Evolutionary conservation across 1,140 invertebrate genomes (phyloP).

Genomic region (Cephus cinctus): DNA sequence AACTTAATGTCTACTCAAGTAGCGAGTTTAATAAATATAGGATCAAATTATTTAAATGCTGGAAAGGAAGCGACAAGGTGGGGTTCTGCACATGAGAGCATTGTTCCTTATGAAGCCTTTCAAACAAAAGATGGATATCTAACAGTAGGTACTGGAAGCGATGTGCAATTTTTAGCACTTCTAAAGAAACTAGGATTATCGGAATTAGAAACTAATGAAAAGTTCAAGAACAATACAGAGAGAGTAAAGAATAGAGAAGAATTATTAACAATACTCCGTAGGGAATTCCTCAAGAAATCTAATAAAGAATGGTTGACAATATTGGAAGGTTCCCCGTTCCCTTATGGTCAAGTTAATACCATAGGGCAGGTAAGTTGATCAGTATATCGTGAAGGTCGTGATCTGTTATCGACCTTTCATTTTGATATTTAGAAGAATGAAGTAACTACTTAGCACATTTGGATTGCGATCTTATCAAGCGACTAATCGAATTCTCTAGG

Average conservation of each 20-base stretch:
- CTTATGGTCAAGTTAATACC: slow-evolving; percentile 87
- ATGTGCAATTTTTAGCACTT: slow-evolving; percentile 73
- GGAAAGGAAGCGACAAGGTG: slow-evolving; percentile 73
- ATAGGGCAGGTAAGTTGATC: slow-evolving; percentile 64
- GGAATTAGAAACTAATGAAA: slow-evolving; percentile 63
- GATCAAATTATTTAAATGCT: slow-evolving; percentile 87
- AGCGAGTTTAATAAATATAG: slow-evolving; percentile 85
- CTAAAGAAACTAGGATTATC: slow-evolving; percentile 65
- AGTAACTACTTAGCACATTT: no score
- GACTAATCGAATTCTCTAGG: slow-evolving; percentile 45
- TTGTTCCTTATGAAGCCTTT: slow-evolving; percentile 93
- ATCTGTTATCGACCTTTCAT: slow-evolving; percentile 11
- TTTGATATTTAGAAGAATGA: not conserved
- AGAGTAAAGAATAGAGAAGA: slow-evolving; percentile 76
- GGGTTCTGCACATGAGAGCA: slow-evolving; percentile 91
- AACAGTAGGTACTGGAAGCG: slow-evolving; percentile 80
- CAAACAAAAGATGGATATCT: slow-evolving; percentile 79
- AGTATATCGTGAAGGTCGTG: not conserved
- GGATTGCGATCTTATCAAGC: not conserved
- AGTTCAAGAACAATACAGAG: slow-evolving; percentile 70
- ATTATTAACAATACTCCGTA: slow-evolving; percentile 65
- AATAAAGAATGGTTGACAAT: slow-evolving; percentile 75
- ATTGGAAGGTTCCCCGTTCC: slow-evolving; percentile 76
- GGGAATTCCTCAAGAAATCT: slow-evolving; percentile 66
- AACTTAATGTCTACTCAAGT: slow-evolving; percentile 92